A percentile compares a stretch with the other conserved stretches of the same genome.
Evolutionary conservation across 1,140 invertebrate species (phyloP).

Genomic region (Manduca sexta): DNA sequence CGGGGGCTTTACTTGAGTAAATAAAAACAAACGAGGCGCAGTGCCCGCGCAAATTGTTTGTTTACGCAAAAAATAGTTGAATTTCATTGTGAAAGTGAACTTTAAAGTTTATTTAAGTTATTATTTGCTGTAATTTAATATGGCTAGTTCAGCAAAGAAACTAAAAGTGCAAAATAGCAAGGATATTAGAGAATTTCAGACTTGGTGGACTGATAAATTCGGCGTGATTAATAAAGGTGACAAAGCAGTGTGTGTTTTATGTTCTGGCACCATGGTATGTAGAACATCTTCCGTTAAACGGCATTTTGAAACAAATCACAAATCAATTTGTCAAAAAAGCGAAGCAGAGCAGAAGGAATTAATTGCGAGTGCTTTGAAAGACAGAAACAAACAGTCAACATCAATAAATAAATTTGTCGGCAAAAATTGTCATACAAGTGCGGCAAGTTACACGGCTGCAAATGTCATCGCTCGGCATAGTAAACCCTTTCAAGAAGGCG

Average conservation of each 20-base stretch:
- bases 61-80: too few species aligned
- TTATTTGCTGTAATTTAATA: neutral
- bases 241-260: neutral
- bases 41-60: too few species aligned
- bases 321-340: conserved; percentile 13
- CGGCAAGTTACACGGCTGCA: conserved; percentile 13
- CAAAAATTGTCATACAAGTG: conserved; percentile 13
- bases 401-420: conserved; percentile 10
- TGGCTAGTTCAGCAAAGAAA: conserved; percentile 8
- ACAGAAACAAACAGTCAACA: conserved; percentile 13
- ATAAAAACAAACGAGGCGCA: too few species aligned
- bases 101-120: too few species aligned
- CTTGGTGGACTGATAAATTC: conserved; percentile 9
- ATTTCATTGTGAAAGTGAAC: too few species aligned
- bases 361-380: conserved; percentile 10
- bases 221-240: conserved; percentile 4
- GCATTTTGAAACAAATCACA: conserved; percentile 10
- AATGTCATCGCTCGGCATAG: conserved; percentile 9
- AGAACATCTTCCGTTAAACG: too few species aligned
- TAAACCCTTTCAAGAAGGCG: conserved; percentile 5
- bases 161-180: conserved; percentile 7
- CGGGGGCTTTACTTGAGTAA: too few species aligned
- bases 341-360: conserved; percentile 11
- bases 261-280: neutral
- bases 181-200: conserved; percentile 5